Evolutionary conservation across 2,888 invertebrate species (phyloP).

Genomic region (Mythimna ferrago): DNA sequence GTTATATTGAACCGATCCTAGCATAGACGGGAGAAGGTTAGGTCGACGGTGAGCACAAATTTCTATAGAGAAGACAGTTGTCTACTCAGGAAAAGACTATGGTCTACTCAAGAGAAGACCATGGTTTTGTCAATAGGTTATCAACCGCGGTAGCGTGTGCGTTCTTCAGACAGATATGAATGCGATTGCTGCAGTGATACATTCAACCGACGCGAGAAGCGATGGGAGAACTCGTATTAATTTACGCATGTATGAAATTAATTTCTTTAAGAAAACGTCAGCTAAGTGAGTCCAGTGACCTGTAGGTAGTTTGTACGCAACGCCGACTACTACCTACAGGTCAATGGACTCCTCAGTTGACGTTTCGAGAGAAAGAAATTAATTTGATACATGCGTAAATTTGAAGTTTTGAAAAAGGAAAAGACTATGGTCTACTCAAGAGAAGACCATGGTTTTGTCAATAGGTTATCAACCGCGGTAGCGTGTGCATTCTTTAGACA

Average conservation of each 20-base stretch:
- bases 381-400: too few relatives aligned
- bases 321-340: too few relatives aligned
- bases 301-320: too few relatives aligned
- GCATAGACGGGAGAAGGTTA: too few relatives aligned
- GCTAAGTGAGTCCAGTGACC: too few relatives aligned
- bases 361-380: too few relatives aligned
- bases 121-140: not conserved
- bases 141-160: constrained; percentile 74
- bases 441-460: not conserved
- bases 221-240: constrained; percentile 69
- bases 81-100: not conserved
- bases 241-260: too few relatives aligned
- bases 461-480: constrained; percentile 75
- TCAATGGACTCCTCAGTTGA: too few relatives aligned
- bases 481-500: constrained; percentile 78
- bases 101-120: not conserved
- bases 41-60: too few relatives aligned
- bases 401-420: too few relatives aligned
- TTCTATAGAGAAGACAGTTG: constrained; percentile 10
- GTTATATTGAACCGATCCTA: too few relatives aligned
- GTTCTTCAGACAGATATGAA: constrained; percentile 83
- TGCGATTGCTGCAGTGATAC: constrained; percentile 87
- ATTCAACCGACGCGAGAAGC: constrained; percentile 84
- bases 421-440: not conserved
- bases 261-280: too few relatives aligned